Percentiles rank a stretch among this genome's conserved stretches.
Evolutionary conservation across 2,113 vertebrate species (phyloP).

Genomic region (Hydrochoerus hydrochaeris): DNA sequence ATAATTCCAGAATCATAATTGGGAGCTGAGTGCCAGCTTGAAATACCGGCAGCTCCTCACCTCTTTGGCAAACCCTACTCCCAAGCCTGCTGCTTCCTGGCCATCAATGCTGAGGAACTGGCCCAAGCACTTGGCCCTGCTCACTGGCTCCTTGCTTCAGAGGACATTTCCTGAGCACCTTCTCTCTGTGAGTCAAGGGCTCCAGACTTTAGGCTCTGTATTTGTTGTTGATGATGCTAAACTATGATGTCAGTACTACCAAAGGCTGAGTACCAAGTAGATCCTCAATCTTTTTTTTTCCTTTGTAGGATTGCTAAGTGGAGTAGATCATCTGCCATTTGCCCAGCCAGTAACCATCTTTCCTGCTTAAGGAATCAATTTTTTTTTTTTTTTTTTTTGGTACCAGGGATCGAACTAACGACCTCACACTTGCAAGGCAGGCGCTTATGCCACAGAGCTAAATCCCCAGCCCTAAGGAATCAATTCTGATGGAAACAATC

Average conservation of each 20-base stretch:
- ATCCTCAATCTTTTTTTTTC: background rate
- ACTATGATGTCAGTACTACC: background rate
- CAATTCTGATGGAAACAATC: background rate
- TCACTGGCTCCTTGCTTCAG: background rate
- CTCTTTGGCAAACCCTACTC: conserved; percentile 54
- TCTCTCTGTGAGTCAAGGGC: conserved; percentile 28
- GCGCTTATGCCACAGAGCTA: too few species aligned
- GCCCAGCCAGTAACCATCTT: background rate
- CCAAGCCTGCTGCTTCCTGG: conserved; percentile 38
- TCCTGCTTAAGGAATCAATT: background rate
- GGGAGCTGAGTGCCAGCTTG: conserved; percentile 68
- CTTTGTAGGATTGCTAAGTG: background rate
- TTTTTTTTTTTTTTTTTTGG: too few species aligned
- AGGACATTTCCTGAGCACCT: background rate
- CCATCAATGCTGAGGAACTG: background rate
- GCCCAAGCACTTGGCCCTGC: background rate
- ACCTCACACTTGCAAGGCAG: too few species aligned
- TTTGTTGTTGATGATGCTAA: background rate
- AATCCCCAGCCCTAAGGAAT: too few species aligned
- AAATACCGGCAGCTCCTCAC: conserved; percentile 63
- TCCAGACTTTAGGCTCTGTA: background rate
- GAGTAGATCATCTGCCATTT: background rate
- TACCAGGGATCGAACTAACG: too few species aligned
- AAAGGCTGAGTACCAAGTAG: background rate
- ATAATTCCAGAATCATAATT: conserved; percentile 75